These are phyloP conservation scores for Actinemys pallida DNA, from an alignment of 2,113 vertebrate species.

Conservation along the genomic window DNA sequence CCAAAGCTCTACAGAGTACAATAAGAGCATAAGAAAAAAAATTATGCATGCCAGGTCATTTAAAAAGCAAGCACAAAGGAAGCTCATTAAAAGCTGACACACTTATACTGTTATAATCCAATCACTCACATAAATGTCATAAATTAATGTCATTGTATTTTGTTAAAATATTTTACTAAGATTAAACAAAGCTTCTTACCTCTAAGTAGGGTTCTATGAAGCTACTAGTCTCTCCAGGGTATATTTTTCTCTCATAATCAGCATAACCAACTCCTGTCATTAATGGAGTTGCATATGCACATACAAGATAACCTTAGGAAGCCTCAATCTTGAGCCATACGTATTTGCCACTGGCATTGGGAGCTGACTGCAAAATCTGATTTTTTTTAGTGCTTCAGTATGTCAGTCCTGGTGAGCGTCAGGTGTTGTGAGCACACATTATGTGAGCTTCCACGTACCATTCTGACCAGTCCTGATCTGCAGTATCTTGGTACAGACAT, in stretches of 20 bases:
- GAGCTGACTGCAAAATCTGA: not conserved
- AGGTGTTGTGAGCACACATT: not conserved
- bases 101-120: not conserved
- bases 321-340: not conserved
- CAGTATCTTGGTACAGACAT: not conserved
- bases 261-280: not conserved
- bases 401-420: not conserved
- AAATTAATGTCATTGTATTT: not conserved
- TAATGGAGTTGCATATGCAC: accelerated
- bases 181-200: not conserved
- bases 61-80: not conserved
- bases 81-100: not conserved
- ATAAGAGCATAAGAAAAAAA: not conserved
- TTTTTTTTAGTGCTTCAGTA: not conserved
- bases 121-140: accelerated
- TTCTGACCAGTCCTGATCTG: not conserved
- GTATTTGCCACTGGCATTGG: not conserved
- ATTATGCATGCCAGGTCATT: not conserved
- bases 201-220: not conserved
- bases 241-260: not conserved
- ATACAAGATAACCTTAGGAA: not conserved
- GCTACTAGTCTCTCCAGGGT: not conserved
- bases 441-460: not conserved
- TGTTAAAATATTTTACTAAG: not conserved
- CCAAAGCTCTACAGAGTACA: not conserved